Evolutionary conservation across 2,113 vertebrate species (phyloP).

Genomic region (Chinchilla lanigera): DNA sequence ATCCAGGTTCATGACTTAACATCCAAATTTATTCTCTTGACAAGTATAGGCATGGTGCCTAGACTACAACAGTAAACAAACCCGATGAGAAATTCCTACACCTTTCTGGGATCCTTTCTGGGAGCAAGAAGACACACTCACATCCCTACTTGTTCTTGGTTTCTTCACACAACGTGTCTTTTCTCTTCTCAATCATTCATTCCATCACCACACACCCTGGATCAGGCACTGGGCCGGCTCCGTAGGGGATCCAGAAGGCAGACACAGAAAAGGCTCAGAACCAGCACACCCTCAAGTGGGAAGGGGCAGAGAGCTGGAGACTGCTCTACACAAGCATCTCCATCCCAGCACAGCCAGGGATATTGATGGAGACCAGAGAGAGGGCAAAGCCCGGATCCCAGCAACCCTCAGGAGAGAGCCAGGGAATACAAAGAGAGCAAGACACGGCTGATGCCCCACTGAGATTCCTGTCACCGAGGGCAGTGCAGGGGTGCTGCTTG

Average conservation of each 20-base stretch:
- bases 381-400: not conserved
- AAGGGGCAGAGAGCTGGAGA: too few relatives aligned
- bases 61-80: not conserved
- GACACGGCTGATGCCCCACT: not conserved
- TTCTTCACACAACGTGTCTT: not conserved
- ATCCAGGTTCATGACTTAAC: not conserved
- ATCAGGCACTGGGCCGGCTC: not conserved
- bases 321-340: not conserved
- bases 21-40: not conserved
- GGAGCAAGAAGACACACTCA: rapidly evolving
- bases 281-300: not conserved
- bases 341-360: not conserved
- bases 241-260: not conserved
- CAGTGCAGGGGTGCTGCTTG: not conserved
- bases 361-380: not conserved
- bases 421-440: not conserved
- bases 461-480: too few relatives aligned
- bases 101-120: not conserved
- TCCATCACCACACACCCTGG: not conserved
- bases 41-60: not conserved
- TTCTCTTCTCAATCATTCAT: not conserved
- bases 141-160: not conserved
- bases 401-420: rapidly evolving
- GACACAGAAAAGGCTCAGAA: not conserved
- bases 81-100: not conserved